Conservation (phyloP, 92 coral and sea anemone genomes). For the Palythoa caribaeorum region DNA sequence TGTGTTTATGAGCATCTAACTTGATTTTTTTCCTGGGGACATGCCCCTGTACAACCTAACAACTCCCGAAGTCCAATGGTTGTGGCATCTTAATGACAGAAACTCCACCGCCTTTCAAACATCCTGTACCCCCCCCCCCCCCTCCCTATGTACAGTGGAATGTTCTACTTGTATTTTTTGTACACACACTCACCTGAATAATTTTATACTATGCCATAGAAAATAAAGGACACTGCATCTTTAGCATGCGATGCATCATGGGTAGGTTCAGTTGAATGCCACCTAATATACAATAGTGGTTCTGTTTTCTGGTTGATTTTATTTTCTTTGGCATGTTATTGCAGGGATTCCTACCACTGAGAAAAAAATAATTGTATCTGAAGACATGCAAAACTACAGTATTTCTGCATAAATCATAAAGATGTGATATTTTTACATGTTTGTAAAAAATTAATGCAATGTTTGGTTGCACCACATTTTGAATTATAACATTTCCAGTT, state of each 20-base stretch:
- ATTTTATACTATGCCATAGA: conserved; percentile 16
- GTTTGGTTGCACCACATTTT: conserved; percentile 4
- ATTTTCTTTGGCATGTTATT: neutral
- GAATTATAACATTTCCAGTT: conserved; percentile 5
- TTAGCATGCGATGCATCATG: neutral
- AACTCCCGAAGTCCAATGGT: conserved; percentile 8
- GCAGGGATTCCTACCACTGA: conserved; percentile 3
- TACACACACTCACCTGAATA: conserved; percentile 14
- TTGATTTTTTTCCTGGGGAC: conserved; percentile 18
- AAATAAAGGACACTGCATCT: conserved; percentile 16
- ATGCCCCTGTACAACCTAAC: neutral
- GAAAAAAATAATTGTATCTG: neutral
- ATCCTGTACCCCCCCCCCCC: conserved; percentile 13
- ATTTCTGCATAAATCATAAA: neutral
- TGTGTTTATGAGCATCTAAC: conserved; percentile 28
- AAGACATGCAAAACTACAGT: conserved; percentile 10
- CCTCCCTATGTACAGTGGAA: conserved; percentile 13
- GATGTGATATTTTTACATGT: neutral
- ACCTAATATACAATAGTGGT: neutral
- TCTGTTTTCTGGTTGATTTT: conserved; percentile 3
- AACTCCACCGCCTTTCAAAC: conserved; percentile 13
- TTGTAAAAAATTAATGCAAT: neutral
- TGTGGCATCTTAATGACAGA: conserved; percentile 5
- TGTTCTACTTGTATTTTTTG: conserved; percentile 24
- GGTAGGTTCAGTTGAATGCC: conserved; percentile 3